Base-by-base conservation (phyloP, 2,888 invertebrate genomes). In the Eulithis testata region DNA sequence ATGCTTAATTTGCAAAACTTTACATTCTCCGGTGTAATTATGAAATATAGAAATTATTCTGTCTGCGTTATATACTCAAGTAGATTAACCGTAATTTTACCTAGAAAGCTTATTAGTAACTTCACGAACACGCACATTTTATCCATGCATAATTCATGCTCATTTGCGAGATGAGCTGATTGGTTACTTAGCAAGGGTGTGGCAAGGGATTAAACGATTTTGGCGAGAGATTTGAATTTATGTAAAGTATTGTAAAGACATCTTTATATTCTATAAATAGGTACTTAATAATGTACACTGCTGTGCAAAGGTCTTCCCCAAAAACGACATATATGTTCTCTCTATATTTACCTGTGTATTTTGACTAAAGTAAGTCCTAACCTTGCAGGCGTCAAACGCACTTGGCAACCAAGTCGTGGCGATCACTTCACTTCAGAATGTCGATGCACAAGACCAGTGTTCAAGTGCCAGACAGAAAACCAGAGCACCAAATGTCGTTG, bases 31-130 rank as follows among this genome's bases (percentile, higher is more conserved):
- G 31, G 31, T 31, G 5, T 31, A 31, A 31, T 31, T 51, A 2
- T 21, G 21, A 55, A 44, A 55, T 45, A 12, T 43, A 44, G 27
- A 55, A 64, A 12, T 40, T 37, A 63, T 63, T 58, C 44, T 50
- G 36, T 60, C 36, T 50, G 8, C 55, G 31, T 9, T 31, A n/a
- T n/a, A n/a, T n/a, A 37, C 51, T 31, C 44, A 55, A 21, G 50
- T 55, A 45, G 37, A 50, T 59, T 55, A 64, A 31, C 54, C 53
- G 6, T 59, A 47, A 63, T 59, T 55, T 21, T 44, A 51, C 37
- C 21, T 60, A 65, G 54, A 36, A 65, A 65, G 55, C 64, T 60
- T 36, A 61, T 53, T 53, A 44, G 14, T 12, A 55, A 60, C 55
- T 50, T 56, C 31, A 45, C 55, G 37, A 53, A 47, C 60, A 21